phyloP scores from a whole-genome alignment of 1,140 invertebrate species.

The Mylabris phalerata region DNA sequence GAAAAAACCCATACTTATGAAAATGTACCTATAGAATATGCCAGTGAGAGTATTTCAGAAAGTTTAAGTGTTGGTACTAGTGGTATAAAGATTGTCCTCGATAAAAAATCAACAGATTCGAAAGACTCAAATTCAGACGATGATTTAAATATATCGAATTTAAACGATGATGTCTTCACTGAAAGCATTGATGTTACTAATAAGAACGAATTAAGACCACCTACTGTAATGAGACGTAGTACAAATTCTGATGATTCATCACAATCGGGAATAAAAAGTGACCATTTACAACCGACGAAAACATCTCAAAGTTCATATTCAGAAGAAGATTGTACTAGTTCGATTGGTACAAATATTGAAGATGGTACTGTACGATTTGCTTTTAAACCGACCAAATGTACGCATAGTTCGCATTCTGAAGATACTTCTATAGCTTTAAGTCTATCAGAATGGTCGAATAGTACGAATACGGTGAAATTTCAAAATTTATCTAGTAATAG shows the following conservation, averaged over 20 bases:
- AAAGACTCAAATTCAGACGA: slow-evolving; percentile 55
- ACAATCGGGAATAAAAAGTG: slow-evolving; percentile 29
- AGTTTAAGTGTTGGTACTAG: slow-evolving; percentile 36
- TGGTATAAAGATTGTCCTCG: slow-evolving; percentile 40
- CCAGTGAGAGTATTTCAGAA: slow-evolving; percentile 38
- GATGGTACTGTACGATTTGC: slow-evolving; percentile 73
- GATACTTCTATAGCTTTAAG: slow-evolving; percentile 77
- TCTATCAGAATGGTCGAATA: slow-evolving; percentile 78
- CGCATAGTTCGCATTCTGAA: slow-evolving; percentile 72
- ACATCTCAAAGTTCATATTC: slow-evolving; percentile 59
- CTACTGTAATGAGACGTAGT: slow-evolving; percentile 36
- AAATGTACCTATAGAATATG: slow-evolving; percentile 35
- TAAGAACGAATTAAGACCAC: slow-evolving; percentile 37
- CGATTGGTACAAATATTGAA: slow-evolving; percentile 59
- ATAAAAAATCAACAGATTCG: slow-evolving; percentile 43
- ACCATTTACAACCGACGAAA: slow-evolving; percentile 41
- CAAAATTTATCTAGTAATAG: slow-evolving; percentile 63
- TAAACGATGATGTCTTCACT: slow-evolving; percentile 58
- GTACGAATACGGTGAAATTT: slow-evolving; percentile 69
- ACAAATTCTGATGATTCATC: slow-evolving; percentile 41
- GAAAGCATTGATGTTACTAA: slow-evolving; percentile 25
- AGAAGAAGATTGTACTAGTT: slow-evolving; percentile 52
- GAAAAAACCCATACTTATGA: slow-evolving; percentile 41
- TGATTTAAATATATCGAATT: slow-evolving; percentile 49
- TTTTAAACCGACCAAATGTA: slow-evolving; percentile 65